A percentile compares a stretch with the other conserved stretches of the same genome.
Evolutionary conservation across 2,888 invertebrate species (phyloP).

Genomic region (Molanna angustata): DNA sequence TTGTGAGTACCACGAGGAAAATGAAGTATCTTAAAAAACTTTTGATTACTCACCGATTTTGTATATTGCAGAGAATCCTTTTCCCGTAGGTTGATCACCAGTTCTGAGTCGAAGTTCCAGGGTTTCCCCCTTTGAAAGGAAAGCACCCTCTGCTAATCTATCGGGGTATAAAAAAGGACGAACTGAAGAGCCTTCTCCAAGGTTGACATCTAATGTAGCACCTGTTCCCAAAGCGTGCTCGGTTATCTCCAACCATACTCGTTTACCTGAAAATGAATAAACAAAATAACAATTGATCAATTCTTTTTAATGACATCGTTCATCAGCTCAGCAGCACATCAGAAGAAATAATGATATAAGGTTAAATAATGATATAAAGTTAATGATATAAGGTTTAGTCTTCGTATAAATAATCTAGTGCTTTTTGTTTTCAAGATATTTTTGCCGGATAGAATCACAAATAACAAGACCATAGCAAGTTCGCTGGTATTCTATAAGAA

Average conservation of each 20-base stretch:
- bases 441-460: too few relatives aligned
- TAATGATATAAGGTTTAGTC: not conserved
- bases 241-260: conserved; percentile 69
- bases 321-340: too few relatives aligned
- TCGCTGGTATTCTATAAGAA: too few relatives aligned
- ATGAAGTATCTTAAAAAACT: conserved; percentile 5
- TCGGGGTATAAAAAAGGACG: conserved; percentile 56
- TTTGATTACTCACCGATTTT: conserved; percentile 55
- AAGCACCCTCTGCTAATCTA: conserved; percentile 64
- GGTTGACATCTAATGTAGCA: conserved; percentile 58
- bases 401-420: not conserved
- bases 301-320: not conserved
- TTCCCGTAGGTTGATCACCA: conserved; percentile 61
- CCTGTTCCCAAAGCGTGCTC: conserved; percentile 57
- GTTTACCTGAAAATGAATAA: conserved; percentile 47
- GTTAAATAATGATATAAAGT: not conserved
- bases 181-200: conserved; percentile 52
- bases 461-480: too few relatives aligned
- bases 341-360: not conserved
- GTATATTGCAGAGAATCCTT: conserved; percentile 66
- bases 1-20: not conserved
- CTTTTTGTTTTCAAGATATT: too few relatives aligned
- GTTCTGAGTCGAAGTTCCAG: conserved; percentile 62
- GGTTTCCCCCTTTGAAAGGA: conserved; percentile 62
- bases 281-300: not conserved